Percentiles rank a stretch among this genome's conserved stretches.
Conservation (phyloP, 2,113 vertebrate genomes). For the Forbesichthys papilliferus region DNA sequence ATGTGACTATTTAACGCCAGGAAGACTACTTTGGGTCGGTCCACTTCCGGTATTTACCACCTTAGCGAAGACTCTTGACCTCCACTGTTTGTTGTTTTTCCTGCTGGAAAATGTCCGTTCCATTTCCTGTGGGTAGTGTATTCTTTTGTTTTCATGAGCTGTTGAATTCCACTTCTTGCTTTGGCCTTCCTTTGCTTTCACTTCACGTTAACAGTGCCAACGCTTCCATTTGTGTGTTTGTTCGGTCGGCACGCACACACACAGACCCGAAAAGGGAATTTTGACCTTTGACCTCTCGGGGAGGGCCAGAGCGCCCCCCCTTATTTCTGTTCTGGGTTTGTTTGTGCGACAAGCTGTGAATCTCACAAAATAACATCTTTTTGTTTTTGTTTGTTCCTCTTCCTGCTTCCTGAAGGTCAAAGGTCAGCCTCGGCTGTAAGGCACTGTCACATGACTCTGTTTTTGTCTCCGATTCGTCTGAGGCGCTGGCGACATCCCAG, state of each 20-base stretch:
- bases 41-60: slow-evolving; percentile 29
- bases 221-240: not conserved
- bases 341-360: slow-evolving; percentile 11
- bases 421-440: slow-evolving; percentile 82
- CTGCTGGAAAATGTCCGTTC: slow-evolving; percentile 32
- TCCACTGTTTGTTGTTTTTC: slow-evolving; percentile 54
- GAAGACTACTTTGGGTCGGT: slow-evolving; percentile 21
- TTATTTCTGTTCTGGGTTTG: not conserved
- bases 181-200: slow-evolving; percentile 13
- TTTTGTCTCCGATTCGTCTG: slow-evolving; percentile 79
- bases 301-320: not conserved
- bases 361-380: not conserved
- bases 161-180: slow-evolving; percentile 46
- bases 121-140: slow-evolving; percentile 51
- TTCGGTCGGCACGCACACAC: not conserved
- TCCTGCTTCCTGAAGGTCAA: slow-evolving; percentile 74
- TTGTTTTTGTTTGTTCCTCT: slow-evolving; percentile 25
- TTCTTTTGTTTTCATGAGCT: slow-evolving; percentile 26
- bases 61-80: slow-evolving; percentile 6
- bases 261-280: not conserved
- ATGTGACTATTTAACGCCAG: slow-evolving; percentile 19
- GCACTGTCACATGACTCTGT: slow-evolving; percentile 89
- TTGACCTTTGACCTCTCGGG: no score
- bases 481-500: slow-evolving; percentile 73
- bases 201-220: slow-evolving; percentile 21